Evolutionary conservation across 1,140 invertebrate species (phyloP).

Genomic region (Drosophila murphyi): DNA sequence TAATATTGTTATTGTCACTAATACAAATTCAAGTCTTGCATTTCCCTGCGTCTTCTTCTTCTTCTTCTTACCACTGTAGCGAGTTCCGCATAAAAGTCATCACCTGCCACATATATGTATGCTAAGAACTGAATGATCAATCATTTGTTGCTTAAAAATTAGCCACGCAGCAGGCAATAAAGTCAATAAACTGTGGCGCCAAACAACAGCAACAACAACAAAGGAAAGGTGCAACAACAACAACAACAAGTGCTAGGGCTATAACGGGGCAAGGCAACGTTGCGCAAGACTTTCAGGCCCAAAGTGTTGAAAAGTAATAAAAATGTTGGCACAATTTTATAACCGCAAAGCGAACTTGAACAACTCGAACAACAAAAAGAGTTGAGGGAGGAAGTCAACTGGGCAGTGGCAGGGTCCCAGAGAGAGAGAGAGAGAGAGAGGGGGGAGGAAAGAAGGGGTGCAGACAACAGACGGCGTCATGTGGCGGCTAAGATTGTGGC

Average conservation of each 20-base stretch:
- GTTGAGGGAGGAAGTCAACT: conserved; percentile 26
- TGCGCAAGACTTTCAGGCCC: conserved; percentile 15
- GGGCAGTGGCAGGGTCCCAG: background rate
- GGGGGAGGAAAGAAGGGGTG: no score
- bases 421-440: background rate
- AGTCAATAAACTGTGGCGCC: conserved; percentile 51
- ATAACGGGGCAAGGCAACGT: conserved; percentile 4
- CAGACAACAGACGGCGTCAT: conserved; percentile 62
- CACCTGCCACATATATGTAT: conserved; percentile 25
- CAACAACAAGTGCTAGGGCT: conserved; percentile 16
- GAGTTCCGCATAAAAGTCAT: conserved; percentile 17
- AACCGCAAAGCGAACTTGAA: conserved; percentile 47
- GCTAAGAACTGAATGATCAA: conserved; percentile 29
- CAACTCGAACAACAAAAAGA: conserved; percentile 19
- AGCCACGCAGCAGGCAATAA: conserved; percentile 49
- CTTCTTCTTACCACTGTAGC: background rate
- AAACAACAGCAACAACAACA: conserved; percentile 15
- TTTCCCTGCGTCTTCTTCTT: background rate
- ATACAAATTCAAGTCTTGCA: no score
- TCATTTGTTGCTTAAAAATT: conserved; percentile 42
- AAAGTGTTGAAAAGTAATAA: conserved; percentile 83
- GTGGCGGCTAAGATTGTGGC: conserved; percentile 30
- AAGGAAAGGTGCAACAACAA: conserved; percentile 4
- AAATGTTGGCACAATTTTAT: conserved; percentile 82
- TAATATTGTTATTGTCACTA: no score